phyloP scores from a whole-genome alignment of 2,797 vertebrate genomes.

The Tamandua tetradactyla region DNA sequence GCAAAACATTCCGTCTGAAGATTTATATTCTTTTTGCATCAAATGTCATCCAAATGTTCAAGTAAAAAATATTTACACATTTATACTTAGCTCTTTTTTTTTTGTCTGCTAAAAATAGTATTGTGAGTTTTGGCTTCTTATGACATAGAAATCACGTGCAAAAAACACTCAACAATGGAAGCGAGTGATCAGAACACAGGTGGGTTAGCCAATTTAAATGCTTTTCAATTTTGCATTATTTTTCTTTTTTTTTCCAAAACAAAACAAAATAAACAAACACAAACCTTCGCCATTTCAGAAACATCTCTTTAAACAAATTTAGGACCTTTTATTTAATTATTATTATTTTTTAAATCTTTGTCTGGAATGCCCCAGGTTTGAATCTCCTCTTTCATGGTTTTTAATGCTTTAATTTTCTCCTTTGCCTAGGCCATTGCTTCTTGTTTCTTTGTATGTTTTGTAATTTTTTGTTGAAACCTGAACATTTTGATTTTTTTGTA shows the following conservation, averaged over 20 bases:
- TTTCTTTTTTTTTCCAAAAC: constrained; percentile 12
- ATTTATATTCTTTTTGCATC: constrained; percentile 82
- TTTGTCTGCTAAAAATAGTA: constrained; percentile 88
- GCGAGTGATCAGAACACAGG: constrained; percentile 53
- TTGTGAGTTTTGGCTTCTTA: constrained; percentile 85
- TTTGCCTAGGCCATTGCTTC: too few relatives aligned
- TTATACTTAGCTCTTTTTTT: constrained; percentile 72
- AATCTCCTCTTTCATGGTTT: too few relatives aligned
- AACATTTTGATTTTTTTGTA: too few relatives aligned
- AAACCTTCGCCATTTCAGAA: constrained; percentile 37
- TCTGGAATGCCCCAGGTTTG: too few relatives aligned
- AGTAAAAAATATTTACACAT: constrained; percentile 87
- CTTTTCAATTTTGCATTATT: background rate
- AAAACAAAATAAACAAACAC: constrained; percentile 44
- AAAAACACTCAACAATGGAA: constrained; percentile 83
- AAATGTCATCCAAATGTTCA: constrained; percentile 84
- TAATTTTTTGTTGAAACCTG: too few relatives aligned
- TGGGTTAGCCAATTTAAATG: constrained; percentile 58
- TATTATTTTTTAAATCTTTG: too few relatives aligned
- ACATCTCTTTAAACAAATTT: background rate
- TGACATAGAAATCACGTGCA: constrained; percentile 83
- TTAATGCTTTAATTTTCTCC: too few relatives aligned
- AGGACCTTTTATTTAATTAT: too few relatives aligned
- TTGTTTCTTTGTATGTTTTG: too few relatives aligned
- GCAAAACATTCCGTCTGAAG: constrained; percentile 82